Base-by-base conservation (phyloP, 2,797 vertebrate genomes). In the Cheirogaleus major region DNA sequence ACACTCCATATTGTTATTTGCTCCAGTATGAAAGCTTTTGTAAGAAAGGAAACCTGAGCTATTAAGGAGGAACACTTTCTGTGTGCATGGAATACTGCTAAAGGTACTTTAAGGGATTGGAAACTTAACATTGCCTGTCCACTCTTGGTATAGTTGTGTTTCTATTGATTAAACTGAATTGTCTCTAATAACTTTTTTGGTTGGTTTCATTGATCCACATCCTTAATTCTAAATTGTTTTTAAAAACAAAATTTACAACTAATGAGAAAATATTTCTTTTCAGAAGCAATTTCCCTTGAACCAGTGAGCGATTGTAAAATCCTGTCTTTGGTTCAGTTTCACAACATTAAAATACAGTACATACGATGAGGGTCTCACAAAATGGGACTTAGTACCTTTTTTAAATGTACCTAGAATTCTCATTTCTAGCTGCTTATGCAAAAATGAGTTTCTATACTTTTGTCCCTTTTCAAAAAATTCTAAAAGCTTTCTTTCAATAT, bases 401-500 rank as follows among this genome's bases (percentile, higher is more conserved):
- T 4, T 67, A 59, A 76, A 32, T 91, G 57, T 70, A 89, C 15
- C 27, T 69, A n/a, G 27, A 92, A 94, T 93, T 86, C 78, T 94
- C 14, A 83, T 82, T 87, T 92, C 61, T 89, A 73, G 48, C 18
- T 89, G 27, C 61, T 88, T 57, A 57, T 73, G 43, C 25, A 93
- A 93, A 94, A 67, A 57, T 72, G 3, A 82, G 11, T 88, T 88
- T 96, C 63, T 70, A 55, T 52, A 73, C 11, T 63, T 79, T 73
- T 72, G 7, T 84, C 17, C 57, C 59, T 91, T 91, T 76, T 73
- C 27, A 80, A 93, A 50, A 48, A 92, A 70, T 91, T 82, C 17
- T 63, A 67, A 95, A 91, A 82, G 30, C 14, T 52, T 91, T 94
- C 41, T 90, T 90, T 93, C 38, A 93, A 55, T 93, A 79, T 83